Percentiles rank a stretch among this genome's conserved stretches.
Conservation (phyloP, 2,888 invertebrate species). For the Gastrophysa polygoni region DNA sequence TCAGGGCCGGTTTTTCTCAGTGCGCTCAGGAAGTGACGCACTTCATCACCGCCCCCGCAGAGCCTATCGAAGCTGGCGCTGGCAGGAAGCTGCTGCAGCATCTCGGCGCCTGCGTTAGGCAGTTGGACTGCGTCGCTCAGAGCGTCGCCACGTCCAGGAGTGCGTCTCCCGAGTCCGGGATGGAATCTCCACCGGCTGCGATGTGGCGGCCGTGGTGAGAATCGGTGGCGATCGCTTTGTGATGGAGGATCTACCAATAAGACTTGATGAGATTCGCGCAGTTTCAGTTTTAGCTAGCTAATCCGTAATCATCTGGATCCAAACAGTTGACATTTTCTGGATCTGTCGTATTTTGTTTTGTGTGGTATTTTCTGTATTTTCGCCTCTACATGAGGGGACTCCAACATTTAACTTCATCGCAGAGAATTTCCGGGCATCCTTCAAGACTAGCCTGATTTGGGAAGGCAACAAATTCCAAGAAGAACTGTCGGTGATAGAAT, state of each 20-base stretch:
- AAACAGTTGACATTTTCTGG: too few relatives aligned
- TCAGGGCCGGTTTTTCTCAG: slow-evolving; percentile 65
- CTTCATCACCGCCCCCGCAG: slow-evolving; percentile 60
- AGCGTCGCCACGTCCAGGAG: slow-evolving; percentile 40
- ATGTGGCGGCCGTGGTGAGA: slow-evolving; percentile 58
- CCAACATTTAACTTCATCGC: too few relatives aligned
- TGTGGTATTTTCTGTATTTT: too few relatives aligned
- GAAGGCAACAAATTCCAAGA: too few relatives aligned
- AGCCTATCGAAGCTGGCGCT: slow-evolving; percentile 60
- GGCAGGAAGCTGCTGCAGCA: slow-evolving; percentile 64
- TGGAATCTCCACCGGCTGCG: slow-evolving; percentile 38
- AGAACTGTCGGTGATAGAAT: slow-evolving; percentile 2
- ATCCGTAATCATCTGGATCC: too few relatives aligned
- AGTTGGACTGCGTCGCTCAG: slow-evolving; percentile 52
- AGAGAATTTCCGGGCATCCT: too few relatives aligned
- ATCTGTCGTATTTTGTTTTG: too few relatives aligned
- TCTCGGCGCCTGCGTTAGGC: slow-evolving; percentile 59
- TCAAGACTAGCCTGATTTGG: too few relatives aligned
- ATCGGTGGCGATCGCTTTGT: too few relatives aligned
- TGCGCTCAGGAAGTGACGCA: slow-evolving; percentile 67
- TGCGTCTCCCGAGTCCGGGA: slow-evolving; percentile 40
- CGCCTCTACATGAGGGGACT: too few relatives aligned
- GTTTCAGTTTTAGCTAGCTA: too few relatives aligned
- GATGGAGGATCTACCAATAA: neutral
- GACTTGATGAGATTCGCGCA: too few relatives aligned